Evolutionary conservation across 2,888 invertebrate genomes (phyloP).

Genomic region (Xanthorhoe designata): DNA sequence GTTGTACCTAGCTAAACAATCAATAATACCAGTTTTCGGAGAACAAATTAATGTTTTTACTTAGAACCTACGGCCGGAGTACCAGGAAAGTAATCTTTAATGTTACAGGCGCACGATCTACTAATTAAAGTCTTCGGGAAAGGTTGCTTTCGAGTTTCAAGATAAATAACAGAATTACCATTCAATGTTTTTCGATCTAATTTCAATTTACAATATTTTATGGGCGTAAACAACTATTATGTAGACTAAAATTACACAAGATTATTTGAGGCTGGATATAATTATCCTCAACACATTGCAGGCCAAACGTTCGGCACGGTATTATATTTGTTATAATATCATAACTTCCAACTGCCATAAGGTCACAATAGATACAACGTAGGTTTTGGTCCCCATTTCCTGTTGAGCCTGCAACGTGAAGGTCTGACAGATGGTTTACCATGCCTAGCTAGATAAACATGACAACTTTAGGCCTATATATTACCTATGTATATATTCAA

Average conservation of each 20-base stretch:
- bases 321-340: neutral
- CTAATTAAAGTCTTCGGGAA: slow-evolving; percentile 49
- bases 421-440: slow-evolving; percentile 6
- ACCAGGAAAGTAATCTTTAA: slow-evolving; percentile 57
- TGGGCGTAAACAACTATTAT: neutral
- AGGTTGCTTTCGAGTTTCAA: slow-evolving; percentile 38
- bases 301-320: slow-evolving; percentile 24
- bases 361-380: neutral
- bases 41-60: slow-evolving; percentile 63
- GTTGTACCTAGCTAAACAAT: slow-evolving; percentile 54
- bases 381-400: slow-evolving; percentile 5
- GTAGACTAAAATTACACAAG: neutral
- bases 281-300: slow-evolving; percentile 27
- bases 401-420: slow-evolving; percentile 33
- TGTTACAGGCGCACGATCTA: slow-evolving; percentile 47
- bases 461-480: neutral
- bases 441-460: neutral
- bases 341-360: slow-evolving; percentile 9
- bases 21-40: slow-evolving; percentile 59
- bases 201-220: slow-evolving; percentile 1
- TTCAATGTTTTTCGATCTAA: slow-evolving; percentile 6
- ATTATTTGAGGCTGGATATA: neutral
- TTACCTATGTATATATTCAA: too few species aligned
- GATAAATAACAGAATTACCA: slow-evolving; percentile 20
- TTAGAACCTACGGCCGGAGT: slow-evolving; percentile 54